phyloP scores from a whole-genome alignment of 1,140 invertebrate species.

The Dinothrombium tinctorium region DNA sequence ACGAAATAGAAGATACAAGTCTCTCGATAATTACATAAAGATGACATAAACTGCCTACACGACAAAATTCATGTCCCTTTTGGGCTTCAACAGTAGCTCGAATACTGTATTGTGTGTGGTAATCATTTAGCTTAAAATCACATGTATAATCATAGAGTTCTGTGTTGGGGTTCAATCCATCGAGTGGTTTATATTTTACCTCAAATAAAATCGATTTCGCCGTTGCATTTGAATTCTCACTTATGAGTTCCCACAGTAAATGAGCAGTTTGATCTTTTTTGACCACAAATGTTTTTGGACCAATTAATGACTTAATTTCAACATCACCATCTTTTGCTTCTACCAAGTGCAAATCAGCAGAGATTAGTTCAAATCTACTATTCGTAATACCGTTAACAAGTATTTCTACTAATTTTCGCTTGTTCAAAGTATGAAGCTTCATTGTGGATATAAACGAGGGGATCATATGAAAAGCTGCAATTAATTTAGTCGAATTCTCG shows the following conservation, averaged over 20 bases:
- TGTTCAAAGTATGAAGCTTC: conserved; percentile 52
- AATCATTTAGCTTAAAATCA: conserved; percentile 12
- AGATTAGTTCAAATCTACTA: conserved; percentile 30
- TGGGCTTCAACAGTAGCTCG: conserved; percentile 50
- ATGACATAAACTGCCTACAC: conserved; percentile 61
- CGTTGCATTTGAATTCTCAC: neutral
- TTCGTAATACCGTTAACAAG: conserved; percentile 34
- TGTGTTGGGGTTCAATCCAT: neutral
- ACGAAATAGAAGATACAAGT: conserved; percentile 10
- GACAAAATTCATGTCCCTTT: conserved; percentile 59
- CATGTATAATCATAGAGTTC: conserved; percentile 6
- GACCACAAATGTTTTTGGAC: conserved; percentile 12
- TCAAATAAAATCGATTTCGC: conserved; percentile 11
- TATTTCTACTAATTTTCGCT: conserved; percentile 23
- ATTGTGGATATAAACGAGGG: conserved; percentile 51
- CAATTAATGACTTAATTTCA: neutral
- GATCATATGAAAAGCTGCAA: conserved; percentile 37
- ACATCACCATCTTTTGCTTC: neutral
- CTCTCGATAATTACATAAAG: conserved; percentile 41
- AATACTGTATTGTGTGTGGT: conserved; percentile 54
- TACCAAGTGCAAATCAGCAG: conserved; percentile 20
- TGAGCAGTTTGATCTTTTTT: conserved; percentile 13
- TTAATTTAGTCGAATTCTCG: conserved; percentile 22
- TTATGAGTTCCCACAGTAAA: conserved; percentile 15
- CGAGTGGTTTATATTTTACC: conserved; percentile 9